These are phyloP conservation scores for Virgularia gustaviana DNA, from an alignment of 92 coral and sea anemone genomes.

Conservation along the genomic window DNA sequence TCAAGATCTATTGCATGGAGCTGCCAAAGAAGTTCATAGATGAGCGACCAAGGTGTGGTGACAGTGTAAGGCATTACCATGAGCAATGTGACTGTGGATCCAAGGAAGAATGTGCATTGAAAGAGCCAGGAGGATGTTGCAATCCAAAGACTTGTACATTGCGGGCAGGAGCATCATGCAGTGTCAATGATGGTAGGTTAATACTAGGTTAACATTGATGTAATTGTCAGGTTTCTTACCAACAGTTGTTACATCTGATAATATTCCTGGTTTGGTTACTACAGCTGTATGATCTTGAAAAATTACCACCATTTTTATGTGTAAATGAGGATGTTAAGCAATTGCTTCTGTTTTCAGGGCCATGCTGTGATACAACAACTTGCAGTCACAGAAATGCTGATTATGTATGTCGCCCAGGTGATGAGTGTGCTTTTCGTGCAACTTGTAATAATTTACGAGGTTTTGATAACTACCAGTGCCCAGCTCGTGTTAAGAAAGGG, in stretches of 20 bases:
- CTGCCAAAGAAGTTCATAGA: neutral
- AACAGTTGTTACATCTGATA: no score
- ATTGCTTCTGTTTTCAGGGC: neutral
- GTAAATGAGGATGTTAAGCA: neutral
- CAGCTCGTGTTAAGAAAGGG: conserved; percentile 40
- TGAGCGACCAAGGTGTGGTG: conserved; percentile 62
- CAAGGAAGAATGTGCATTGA: conserved; percentile 48
- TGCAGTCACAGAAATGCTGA: conserved; percentile 28
- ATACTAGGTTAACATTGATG: no score
- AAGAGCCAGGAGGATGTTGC: conserved; percentile 62
- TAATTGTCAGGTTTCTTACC: no score
- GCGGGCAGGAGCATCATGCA: conserved; percentile 28
- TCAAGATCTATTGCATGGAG: conserved; percentile 5
- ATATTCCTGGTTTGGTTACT: no score
- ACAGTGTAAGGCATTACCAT: conserved; percentile 54
- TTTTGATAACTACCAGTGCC: conserved; percentile 48
- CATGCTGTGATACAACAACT: conserved; percentile 32
- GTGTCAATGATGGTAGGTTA: conserved; percentile 30
- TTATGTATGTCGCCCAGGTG: conserved; percentile 55
- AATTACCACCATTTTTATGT: neutral
- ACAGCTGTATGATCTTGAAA: no score
- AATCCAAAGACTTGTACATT: conserved; percentile 39
- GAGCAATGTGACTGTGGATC: conserved; percentile 95
- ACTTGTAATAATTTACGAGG: conserved; percentile 58
- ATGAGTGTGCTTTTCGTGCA: conserved; percentile 63